A percentile compares a stretch with the other conserved stretches of the same genome.
Conservation (phyloP, 2,113 vertebrate species). For the Deroptyus accipitrinus region DNA sequence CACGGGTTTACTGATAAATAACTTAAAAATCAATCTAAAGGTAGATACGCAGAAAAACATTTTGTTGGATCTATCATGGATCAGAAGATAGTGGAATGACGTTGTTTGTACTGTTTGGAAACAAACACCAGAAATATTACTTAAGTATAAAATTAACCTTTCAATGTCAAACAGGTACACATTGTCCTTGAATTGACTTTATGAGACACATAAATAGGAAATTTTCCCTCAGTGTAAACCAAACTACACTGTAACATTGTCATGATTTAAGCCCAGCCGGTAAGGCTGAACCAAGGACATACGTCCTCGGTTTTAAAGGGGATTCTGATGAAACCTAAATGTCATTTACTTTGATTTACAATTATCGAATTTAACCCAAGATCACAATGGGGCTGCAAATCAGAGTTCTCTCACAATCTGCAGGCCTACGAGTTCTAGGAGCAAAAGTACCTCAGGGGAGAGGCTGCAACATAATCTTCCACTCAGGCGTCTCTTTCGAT, state of each 20-base stretch:
- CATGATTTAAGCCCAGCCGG: not conserved
- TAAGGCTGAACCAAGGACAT: not conserved
- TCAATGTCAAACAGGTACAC: not conserved
- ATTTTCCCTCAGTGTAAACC: not conserved
- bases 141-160: not conserved
- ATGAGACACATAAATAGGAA: not conserved
- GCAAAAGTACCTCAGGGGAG: not conserved
- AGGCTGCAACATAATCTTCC: not conserved
- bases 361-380: not conserved
- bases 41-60: not conserved
- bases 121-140: not conserved
- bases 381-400: not conserved
- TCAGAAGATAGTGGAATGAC: not conserved
- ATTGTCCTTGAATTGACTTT: fast-evolving
- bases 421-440: not conserved
- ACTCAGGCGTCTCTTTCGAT: not conserved
- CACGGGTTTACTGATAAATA: not conserved
- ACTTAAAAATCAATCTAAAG: not conserved
- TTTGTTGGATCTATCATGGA: not conserved
- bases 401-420: not conserved
- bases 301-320: not conserved
- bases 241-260: not conserved
- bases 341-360: not conserved
- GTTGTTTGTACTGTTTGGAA: not conserved
- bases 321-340: not conserved